Percentiles rank a stretch among this genome's conserved stretches.
Evolutionary conservation across 2,113 vertebrate genomes (phyloP).

Genomic region (Sinocyclocheilus rhinocerous): DNA sequence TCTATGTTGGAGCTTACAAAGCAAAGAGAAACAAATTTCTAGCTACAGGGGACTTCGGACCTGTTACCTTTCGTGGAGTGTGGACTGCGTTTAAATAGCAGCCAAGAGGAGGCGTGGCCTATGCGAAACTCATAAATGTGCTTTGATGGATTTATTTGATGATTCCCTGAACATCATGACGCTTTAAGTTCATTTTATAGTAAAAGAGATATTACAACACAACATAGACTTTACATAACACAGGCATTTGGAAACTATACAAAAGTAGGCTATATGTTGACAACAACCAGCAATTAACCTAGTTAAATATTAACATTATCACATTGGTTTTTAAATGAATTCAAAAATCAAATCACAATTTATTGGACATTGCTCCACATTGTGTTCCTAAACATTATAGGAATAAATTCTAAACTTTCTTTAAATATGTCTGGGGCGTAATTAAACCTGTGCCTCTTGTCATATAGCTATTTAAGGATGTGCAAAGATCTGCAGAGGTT

Average conservation of each 20-base stretch:
- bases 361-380: too few relatives aligned
- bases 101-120: not conserved
- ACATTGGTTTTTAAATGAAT: not conserved
- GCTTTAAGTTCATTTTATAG: not conserved
- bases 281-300: not conserved
- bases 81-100: slow-evolving; percentile 58
- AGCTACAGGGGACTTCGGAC: slow-evolving; percentile 52
- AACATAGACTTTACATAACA: not conserved
- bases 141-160: not conserved
- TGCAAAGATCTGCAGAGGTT: not conserved
- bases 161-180: not conserved
- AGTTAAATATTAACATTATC: slow-evolving; percentile 14
- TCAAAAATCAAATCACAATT: not conserved
- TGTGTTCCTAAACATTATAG: not conserved
- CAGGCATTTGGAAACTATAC: not conserved
- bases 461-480: not conserved
- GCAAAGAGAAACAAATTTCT: slow-evolving; percentile 16
- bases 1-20: slow-evolving; percentile 15
- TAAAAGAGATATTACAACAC: not conserved
- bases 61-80: slow-evolving; percentile 11
- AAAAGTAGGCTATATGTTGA: not conserved
- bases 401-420: not conserved
- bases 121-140: not conserved
- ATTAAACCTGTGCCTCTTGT: not conserved
- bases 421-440: not conserved